Evolutionary conservation across 2,113 vertebrate genomes (phyloP).

Genomic region (Tachuris rubrigastra): DNA sequence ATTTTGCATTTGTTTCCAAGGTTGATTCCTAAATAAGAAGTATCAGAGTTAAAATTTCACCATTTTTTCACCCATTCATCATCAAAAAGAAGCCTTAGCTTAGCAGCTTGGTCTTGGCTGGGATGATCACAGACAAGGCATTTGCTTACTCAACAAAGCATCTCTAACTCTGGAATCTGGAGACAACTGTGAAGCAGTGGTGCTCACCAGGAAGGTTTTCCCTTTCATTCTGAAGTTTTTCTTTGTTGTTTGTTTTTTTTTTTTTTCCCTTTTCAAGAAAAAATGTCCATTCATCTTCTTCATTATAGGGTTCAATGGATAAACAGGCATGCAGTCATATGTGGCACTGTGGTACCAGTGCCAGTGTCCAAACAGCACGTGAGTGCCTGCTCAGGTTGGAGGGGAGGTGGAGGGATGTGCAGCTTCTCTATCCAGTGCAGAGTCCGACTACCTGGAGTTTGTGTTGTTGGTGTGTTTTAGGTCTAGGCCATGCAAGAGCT

Average conservation of each 20-base stretch:
- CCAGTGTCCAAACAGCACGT: background rate
- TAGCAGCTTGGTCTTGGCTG: background rate
- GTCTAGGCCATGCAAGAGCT: slow-evolving; percentile 19
- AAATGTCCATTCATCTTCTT: background rate
- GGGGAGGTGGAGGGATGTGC: background rate
- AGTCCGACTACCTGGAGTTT: background rate
- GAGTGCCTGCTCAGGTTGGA: background rate
- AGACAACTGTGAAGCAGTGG: background rate
- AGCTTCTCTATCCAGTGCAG: background rate
- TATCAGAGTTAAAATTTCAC: background rate
- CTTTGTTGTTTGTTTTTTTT: rapidly evolving
- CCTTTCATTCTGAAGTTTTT: background rate
- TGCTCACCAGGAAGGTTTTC: background rate
- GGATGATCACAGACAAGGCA: background rate
- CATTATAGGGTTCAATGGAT: background rate
- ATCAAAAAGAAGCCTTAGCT: background rate
- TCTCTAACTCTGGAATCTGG: background rate
- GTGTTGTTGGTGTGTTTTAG: slow-evolving; percentile 33
- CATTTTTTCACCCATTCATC: background rate
- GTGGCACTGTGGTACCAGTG: too few species aligned
- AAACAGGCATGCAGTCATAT: rapidly evolving
- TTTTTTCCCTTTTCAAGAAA: background rate
- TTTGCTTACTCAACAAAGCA: background rate
- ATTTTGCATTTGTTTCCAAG: background rate
- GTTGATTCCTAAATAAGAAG: background rate